These are phyloP conservation scores for Tetramorium alpestre DNA, from an alignment of 1,140 invertebrate genomes.

Conservation along the genomic window DNA sequence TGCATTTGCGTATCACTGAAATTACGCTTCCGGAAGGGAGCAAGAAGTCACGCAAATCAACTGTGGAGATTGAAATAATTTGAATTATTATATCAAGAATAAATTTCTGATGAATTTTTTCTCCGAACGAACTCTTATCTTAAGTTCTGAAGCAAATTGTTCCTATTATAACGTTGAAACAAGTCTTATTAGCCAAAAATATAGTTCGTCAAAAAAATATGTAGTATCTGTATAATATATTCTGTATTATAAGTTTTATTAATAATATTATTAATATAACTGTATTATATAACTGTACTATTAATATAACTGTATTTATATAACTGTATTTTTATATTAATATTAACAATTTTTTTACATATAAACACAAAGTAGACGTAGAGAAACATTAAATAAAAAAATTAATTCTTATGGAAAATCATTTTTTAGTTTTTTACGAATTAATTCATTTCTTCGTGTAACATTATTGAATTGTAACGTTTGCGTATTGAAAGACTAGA, in stretches of 20 bases:
- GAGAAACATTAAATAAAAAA: not conserved
- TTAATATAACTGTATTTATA: not conserved
- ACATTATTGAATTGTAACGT: not conserved
- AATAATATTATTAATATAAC: not conserved
- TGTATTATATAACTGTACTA: too few relatives aligned
- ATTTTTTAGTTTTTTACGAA: not conserved
- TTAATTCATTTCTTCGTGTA: not conserved
- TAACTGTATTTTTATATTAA: not conserved
- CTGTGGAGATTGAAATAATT: slow-evolving; percentile 35
- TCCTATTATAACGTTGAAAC: not conserved
- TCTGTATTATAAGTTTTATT: not conserved
- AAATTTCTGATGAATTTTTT: slow-evolving; percentile 21
- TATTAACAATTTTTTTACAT: not conserved
- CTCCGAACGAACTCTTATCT: not conserved
- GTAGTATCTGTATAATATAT: not conserved
- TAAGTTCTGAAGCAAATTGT: slow-evolving; percentile 5
- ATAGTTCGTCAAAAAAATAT: not conserved
- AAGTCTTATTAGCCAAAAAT: not conserved
- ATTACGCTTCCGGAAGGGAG: not conserved
- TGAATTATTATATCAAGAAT: slow-evolving; percentile 36
- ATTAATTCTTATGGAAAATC: not conserved
- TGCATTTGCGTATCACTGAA: slow-evolving; percentile 47
- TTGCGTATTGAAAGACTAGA: not conserved
- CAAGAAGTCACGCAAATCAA: slow-evolving; percentile 37
- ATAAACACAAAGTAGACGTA: not conserved